Evolutionary conservation across 2,888 invertebrate species (phyloP).

Genomic region (Drosophila neonasuta): DNA sequence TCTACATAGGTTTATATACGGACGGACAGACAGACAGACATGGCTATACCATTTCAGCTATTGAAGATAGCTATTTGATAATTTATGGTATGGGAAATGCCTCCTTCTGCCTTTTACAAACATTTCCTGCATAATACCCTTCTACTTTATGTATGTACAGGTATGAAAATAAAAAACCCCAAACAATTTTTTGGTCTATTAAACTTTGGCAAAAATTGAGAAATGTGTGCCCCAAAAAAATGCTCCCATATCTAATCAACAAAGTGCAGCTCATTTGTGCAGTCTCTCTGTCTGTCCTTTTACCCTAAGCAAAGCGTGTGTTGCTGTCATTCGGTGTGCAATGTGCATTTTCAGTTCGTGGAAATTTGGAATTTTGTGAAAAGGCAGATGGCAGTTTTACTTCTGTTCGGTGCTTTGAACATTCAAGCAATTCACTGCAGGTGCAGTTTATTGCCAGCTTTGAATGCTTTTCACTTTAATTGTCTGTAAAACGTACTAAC

Average conservation of each 20-base stretch:
- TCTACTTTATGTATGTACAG: too few relatives aligned
- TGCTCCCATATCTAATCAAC: conserved; percentile 44
- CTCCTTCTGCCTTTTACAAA: too few relatives aligned
- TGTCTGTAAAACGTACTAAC: too few relatives aligned
- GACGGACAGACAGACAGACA: too few relatives aligned
- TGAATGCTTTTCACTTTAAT: too few relatives aligned
- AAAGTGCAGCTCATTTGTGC: conserved; percentile 26
- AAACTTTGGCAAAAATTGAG: conserved; percentile 11
- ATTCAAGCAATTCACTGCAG: background rate
- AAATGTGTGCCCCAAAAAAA: conserved; percentile 6
- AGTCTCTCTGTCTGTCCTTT: background rate
- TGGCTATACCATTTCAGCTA: too few relatives aligned
- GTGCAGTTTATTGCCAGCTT: background rate
- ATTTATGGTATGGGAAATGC: too few relatives aligned
- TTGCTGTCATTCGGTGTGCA: conserved; percentile 7
- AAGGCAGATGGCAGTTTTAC: background rate
- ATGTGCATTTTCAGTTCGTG: background rate
- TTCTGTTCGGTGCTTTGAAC: background rate
- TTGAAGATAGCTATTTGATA: too few relatives aligned
- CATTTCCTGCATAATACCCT: too few relatives aligned
- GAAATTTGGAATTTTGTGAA: background rate
- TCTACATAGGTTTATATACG: too few relatives aligned
- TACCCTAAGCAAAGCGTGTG: background rate
- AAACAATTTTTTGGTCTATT: background rate
- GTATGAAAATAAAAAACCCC: background rate